phyloP scores from a whole-genome alignment of 2,888 invertebrate genomes.

The Rhagonycha fulva region DNA sequence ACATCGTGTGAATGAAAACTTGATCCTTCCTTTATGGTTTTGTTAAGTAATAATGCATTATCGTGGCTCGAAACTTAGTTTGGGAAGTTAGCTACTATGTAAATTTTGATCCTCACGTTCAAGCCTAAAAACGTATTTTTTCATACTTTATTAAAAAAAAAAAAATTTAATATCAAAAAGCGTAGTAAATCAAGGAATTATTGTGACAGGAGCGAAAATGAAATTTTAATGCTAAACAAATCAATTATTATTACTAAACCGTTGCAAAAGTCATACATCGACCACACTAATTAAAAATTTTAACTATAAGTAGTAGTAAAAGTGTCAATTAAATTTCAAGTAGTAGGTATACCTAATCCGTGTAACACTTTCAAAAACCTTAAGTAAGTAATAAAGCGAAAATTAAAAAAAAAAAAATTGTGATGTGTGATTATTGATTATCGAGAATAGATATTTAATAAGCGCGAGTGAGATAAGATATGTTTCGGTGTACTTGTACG shows the following conservation, averaged over 20 bases:
- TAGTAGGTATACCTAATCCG: background rate
- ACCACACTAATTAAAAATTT: background rate
- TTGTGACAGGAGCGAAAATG: background rate
- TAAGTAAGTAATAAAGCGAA: background rate
- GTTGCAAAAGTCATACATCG: background rate
- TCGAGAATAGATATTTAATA: background rate
- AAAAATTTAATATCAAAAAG: background rate
- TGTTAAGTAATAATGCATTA: background rate
- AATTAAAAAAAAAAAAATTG: background rate
- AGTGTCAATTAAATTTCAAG: background rate
- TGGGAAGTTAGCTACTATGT: background rate
- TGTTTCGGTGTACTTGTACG: conserved; percentile 18
- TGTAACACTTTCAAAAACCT: background rate
- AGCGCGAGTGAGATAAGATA: background rate
- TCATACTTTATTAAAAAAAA: background rate
- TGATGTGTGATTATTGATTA: background rate
- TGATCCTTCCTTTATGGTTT: background rate
- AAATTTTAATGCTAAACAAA: background rate
- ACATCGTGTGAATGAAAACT: background rate
- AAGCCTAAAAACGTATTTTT: background rate
- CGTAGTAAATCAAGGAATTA: background rate
- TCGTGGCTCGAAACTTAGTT: background rate
- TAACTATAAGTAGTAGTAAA: background rate
- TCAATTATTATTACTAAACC: background rate
- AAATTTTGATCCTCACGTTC: background rate